Base-by-base conservation (phyloP, 2,888 invertebrate species). In the Dysmachus trigonus region DNA sequence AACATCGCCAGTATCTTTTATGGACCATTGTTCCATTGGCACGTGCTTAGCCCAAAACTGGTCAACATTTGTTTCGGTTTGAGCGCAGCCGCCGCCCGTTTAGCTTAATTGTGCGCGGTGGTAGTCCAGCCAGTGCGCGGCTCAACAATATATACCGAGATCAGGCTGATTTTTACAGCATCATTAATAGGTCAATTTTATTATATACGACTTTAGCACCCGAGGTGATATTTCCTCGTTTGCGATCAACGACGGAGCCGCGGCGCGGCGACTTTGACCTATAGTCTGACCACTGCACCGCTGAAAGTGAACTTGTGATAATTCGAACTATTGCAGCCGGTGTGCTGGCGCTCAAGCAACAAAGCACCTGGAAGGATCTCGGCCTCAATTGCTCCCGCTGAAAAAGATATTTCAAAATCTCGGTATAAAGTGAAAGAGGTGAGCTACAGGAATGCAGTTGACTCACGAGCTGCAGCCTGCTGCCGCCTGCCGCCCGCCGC, bases 121-220 rank as follows among this genome's bases (percentile, higher is more conserved):
- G 76, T 76, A 76, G 76, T 41, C 15, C 3, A 38, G 76, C 41
- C 41, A 18, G 73, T 73, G 73, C 35, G 76, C 35, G 76, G 38
- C 33, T 3, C 35, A 76, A 76, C 76, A 76, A 76, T 76, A n/a
- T n/a, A n/a, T n/a, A 5, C 76, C 38, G 35, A 15, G 33, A 33
- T 76, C 27, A 76, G 18, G 35, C 22, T 15, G n/a, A 76, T 27
- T 76, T 76, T 76, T 76, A 38, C 22, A 76, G 35, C 1, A 76
- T 38, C 38, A 27, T 76, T 76, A 76, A 76, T 76, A 76, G 76
- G 76, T 76, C 76, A 76, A 76, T 76, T 76, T 76, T 76, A 76
- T 76, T 76, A 76, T 76, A 76, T 76, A 76, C 38, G 76, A 76
- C 76, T 76, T 76, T 76, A 76, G 76, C 76, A 76, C 76, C 76